phyloP scores from a whole-genome alignment of 2,797 vertebrate species.

The Falco cherrug region DNA sequence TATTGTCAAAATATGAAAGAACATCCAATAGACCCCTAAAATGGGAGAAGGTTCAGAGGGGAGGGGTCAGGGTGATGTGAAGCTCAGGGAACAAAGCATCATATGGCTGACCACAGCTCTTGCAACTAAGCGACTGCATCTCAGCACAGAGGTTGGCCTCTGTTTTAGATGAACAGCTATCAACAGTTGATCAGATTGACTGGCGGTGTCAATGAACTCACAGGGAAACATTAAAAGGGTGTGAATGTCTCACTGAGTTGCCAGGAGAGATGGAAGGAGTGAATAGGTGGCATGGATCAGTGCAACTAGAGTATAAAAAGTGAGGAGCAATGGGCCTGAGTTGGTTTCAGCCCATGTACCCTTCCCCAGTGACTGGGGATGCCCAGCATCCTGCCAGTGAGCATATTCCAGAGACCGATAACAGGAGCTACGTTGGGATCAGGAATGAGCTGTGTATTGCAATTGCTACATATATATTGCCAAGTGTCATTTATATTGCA shows the following conservation, averaged over 20 bases:
- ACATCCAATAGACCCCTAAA: background rate
- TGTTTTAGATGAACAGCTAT: background rate
- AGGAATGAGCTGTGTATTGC: background rate
- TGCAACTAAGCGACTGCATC: background rate
- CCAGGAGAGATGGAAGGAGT: no score
- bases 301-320: background rate
- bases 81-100: background rate
- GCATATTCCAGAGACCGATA: accelerated
- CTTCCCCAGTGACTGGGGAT: background rate
- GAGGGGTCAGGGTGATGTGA: background rate
- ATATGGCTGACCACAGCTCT: background rate
- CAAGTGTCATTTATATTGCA: background rate
- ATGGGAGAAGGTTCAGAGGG: background rate
- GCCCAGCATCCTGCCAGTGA: background rate
- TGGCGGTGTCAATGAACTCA: background rate
- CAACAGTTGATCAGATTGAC: background rate
- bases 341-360: background rate
- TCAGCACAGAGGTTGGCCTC: background rate
- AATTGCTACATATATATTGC: background rate
- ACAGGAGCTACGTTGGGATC: background rate
- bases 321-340: background rate
- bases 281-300: background rate
- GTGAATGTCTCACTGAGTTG: background rate
- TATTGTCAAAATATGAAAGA: background rate
- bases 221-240: no score